Conservation (phyloP, 53 echinoderm and acorn worm species). For the Holothuria leucospilota region DNA sequence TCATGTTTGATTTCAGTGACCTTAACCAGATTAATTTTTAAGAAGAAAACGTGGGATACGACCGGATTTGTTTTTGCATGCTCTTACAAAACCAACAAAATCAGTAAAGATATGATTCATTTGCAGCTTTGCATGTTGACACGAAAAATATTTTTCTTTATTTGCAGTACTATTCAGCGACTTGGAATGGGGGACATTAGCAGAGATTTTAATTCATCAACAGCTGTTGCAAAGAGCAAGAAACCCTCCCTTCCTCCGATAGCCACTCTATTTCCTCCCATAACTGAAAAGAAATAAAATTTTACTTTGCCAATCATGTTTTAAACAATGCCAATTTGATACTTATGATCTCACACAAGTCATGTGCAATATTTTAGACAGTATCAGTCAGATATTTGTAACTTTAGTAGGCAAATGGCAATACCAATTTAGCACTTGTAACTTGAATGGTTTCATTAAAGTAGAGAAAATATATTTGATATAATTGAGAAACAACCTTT, state of each 20-base stretch:
- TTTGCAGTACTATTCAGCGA: conserved; percentile 76
- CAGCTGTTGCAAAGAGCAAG: conserved; percentile 48
- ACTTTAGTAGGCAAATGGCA: too few species aligned
- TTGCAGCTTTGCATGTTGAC: neutral
- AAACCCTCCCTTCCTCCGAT: conserved; percentile 80
- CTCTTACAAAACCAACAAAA: neutral
- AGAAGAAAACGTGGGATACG: too few species aligned
- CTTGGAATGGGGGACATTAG: conserved; percentile 77
- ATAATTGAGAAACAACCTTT: too few species aligned
- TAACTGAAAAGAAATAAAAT: conserved; percentile 39
- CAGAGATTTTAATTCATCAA: conserved; percentile 6
- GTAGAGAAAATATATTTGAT: too few species aligned
- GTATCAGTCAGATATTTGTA: too few species aligned
- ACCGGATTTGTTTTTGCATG: neutral
- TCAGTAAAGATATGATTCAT: neutral
- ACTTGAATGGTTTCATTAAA: too few species aligned
- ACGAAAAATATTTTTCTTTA: neutral
- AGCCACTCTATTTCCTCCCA: conserved; percentile 88
- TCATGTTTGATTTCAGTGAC: too few species aligned
- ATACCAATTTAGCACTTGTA: too few species aligned
- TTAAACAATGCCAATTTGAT: neutral
- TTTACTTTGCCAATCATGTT: neutral
- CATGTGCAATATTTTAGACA: neutral
- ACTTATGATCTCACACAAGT: neutral
- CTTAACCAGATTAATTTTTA: too few species aligned